A percentile compares a stretch with the other conserved stretches of the same genome.
phyloP scores from a whole-genome alignment of 2,797 vertebrate genomes.

The Leptodactylus fallax region DNA sequence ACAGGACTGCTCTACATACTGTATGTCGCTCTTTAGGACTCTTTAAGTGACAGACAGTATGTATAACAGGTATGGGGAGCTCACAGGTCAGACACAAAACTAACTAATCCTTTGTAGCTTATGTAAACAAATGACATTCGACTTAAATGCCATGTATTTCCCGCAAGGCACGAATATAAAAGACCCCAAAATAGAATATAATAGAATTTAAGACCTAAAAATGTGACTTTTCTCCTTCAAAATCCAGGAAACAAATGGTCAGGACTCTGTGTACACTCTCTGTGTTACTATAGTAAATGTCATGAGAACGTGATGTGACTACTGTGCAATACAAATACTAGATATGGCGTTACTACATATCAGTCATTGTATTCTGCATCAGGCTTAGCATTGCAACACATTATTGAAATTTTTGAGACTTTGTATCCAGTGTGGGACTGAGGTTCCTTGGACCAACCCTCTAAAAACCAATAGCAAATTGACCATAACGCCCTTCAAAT shows the following conservation, averaged over 20 bases:
- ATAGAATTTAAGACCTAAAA: neutral
- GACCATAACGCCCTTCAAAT: too few relatives aligned
- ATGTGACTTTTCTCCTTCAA: conserved; percentile 32
- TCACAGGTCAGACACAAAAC: neutral
- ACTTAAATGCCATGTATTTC: conserved; percentile 38
- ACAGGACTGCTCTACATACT: too few relatives aligned
- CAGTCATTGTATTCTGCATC: neutral
- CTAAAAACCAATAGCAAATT: too few relatives aligned
- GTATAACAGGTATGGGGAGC: neutral
- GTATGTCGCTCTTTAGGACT: too few relatives aligned
- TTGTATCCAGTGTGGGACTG: too few relatives aligned
- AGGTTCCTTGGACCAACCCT: too few relatives aligned
- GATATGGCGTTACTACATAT: neutral
- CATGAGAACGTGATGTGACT: neutral
- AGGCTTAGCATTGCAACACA: too few relatives aligned
- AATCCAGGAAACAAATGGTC: neutral
- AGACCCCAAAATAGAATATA: conserved; percentile 32
- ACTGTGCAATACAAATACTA: neutral
- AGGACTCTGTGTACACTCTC: neutral
- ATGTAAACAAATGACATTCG: conserved; percentile 35
- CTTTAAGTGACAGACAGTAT: neutral
- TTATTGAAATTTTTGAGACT: too few relatives aligned
- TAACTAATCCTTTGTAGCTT: conserved; percentile 1
- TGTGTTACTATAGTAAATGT: neutral
- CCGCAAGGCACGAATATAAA: conserved; percentile 1